Percentiles rank a stretch among this genome's conserved stretches.
These are phyloP conservation scores for Sciaenops ocellatus DNA, from an alignment of 2,797 vertebrate genomes.

Conservation along the genomic window DNA sequence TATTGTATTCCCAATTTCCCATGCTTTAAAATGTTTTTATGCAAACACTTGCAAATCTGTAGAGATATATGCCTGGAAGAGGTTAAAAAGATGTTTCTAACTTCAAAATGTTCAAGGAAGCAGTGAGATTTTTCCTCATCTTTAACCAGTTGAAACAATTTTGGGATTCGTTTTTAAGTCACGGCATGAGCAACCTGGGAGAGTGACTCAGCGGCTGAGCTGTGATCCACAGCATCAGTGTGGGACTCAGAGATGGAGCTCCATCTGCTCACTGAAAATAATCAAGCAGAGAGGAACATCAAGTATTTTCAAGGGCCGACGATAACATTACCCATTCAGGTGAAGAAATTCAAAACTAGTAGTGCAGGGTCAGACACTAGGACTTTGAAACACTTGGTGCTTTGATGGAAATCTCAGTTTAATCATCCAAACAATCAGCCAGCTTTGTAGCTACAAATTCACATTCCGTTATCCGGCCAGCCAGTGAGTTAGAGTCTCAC, in stretches of 20 bases:
- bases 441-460: background rate
- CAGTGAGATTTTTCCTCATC: conserved; percentile 24
- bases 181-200: conserved; percentile 67
- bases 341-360: conserved; percentile 21
- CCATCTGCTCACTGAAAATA: conserved; percentile 76
- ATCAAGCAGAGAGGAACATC: conserved; percentile 50
- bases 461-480: background rate
- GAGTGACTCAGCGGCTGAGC: conserved; percentile 76
- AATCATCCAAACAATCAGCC: background rate
- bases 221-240: conserved; percentile 72
- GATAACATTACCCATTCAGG: conserved; percentile 39
- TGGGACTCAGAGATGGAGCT: conserved; percentile 70
- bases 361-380: background rate
- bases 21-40: conserved; percentile 8
- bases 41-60: conserved; percentile 1
- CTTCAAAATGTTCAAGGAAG: conserved; percentile 10
- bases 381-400: background rate
- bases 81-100: background rate
- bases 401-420: conserved; percentile 21
- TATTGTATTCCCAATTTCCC: background rate
- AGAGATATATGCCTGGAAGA: background rate
- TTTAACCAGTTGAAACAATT: conserved; percentile 44
- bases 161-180: conserved; percentile 52
- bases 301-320: conserved; percentile 43
- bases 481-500: background rate